Evolutionary conservation across 2,113 vertebrate genomes (phyloP), one percentile per base, ranked within the genome.

Genomic region (Eulemur rufifrons): DNA sequence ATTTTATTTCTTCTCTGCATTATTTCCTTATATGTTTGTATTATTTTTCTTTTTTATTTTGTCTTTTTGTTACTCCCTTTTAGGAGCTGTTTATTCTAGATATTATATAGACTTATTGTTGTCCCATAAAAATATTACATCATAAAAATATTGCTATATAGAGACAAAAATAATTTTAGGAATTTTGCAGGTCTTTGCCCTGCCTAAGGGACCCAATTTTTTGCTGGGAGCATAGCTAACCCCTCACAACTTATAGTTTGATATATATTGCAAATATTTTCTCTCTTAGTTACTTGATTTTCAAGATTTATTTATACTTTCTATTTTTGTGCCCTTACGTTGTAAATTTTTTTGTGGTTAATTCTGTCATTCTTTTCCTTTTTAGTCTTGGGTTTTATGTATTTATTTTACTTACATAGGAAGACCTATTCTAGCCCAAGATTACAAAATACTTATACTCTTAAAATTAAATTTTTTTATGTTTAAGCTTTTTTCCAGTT

Each of bases 371-470:
- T 82, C 3, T 94, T 95, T 83, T 64, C 6, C 8, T 71, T 90
- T 82, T 29, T 56, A 76, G n/a, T 89, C 29, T 23, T 89, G 73
- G 12, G 39, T 85, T 80, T 80, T 85, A 83, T 56, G 50, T 73
- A 39, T 92, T 63, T 73, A 42, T 73, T 89, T 95, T 89, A 80
- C 18, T 84, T 81, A 71, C 6, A 34, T 78, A 74, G 27, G 25
- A 89, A 86, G 15, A 12, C 10, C 42, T 76, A 3, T 63, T 93
- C 34, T n/a, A 82, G 14, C 63, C 52, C 11, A 83, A 82, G 34
- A 78, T 94, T 56, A 56, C 71, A 83, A 83, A 91, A 74, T 86
- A 95, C 50, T 81, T 80, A 86, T 34, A 63, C 56, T 93, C 90
- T 76, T 68, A 89, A 27, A 86, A 61, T 94, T 73, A 86, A 89